These are phyloP conservation scores for Probosciger aterrimus DNA, from an alignment of 2,113 vertebrate genomes.

Conservation along the genomic window DNA sequence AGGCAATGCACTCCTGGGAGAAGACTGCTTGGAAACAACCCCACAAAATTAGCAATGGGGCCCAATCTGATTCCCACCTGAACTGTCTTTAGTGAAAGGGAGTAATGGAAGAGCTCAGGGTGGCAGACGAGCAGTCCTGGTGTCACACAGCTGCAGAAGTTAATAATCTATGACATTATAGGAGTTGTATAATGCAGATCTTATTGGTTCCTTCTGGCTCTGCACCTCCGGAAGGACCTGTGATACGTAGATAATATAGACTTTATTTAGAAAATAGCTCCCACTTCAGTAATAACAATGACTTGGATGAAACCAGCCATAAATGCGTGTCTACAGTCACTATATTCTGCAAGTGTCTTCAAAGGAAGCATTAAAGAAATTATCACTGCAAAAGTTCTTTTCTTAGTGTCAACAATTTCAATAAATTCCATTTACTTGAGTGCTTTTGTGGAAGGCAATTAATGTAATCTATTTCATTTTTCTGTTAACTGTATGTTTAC, in stretches of 20 bases:
- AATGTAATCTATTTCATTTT: conserved; percentile 37
- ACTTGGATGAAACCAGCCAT: neutral
- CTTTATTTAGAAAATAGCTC: conserved; percentile 31
- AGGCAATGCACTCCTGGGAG: neutral
- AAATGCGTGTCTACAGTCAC: neutral
- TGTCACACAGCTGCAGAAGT: neutral
- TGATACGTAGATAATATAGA: neutral
- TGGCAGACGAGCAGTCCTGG: accelerated
- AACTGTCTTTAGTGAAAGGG: neutral
- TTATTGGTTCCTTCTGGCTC: neutral
- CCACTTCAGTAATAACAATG: neutral
- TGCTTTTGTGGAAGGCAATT: conserved; percentile 47
- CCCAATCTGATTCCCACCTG: neutral
- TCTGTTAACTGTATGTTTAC: conserved; percentile 22
- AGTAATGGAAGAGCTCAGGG: neutral
- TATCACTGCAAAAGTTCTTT: neutral
- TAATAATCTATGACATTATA: neutral
- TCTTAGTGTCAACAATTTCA: conserved; percentile 37
- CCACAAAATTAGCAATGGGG: neutral
- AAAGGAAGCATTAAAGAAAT: conserved; percentile 39
- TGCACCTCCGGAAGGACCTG: neutral
- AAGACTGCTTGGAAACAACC: neutral
- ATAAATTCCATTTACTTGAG: conserved; percentile 36
- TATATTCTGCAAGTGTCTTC: neutral
- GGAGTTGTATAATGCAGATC: neutral